Percentiles rank a stretch among this genome's conserved stretches.
phyloP scores from a whole-genome alignment of 2,797 vertebrate species.

The Scolopax bukidnonensis region DNA sequence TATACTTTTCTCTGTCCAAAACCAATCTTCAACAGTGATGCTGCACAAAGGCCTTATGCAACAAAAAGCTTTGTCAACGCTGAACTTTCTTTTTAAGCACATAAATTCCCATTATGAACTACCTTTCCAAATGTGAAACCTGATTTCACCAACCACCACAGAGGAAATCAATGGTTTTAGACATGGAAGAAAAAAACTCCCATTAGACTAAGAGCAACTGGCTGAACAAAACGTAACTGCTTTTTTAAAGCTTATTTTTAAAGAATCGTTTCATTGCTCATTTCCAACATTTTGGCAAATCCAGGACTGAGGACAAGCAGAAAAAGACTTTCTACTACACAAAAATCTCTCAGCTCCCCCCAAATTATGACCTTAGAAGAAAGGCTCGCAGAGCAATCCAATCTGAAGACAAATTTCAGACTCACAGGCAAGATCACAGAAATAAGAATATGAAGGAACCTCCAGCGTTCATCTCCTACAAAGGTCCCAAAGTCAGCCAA shows the following conservation, averaged over 20 bases:
- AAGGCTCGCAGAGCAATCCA: neutral
- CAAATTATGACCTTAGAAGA: neutral
- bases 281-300: neutral
- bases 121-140: neutral
- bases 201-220: neutral
- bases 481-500: neutral
- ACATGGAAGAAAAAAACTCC: neutral
- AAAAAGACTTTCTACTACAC: neutral
- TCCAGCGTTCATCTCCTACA: neutral
- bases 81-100: neutral
- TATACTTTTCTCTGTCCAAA: neutral
- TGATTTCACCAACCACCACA: neutral
- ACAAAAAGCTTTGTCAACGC: neutral
- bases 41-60: neutral
- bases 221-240: neutral
- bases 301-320: neutral
- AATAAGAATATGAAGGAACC: neutral
- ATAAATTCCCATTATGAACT: neutral
- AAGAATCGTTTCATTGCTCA: neutral
- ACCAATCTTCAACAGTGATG: neutral
- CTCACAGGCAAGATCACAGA: neutral
- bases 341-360: neutral
- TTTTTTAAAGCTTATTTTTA: neutral
- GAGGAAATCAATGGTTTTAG: neutral
- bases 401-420: neutral